Percentiles rank a stretch among this genome's conserved stretches.
Conservation (phyloP, 2,797 vertebrate genomes). For the Phrynocephalus forsythii region DNA sequence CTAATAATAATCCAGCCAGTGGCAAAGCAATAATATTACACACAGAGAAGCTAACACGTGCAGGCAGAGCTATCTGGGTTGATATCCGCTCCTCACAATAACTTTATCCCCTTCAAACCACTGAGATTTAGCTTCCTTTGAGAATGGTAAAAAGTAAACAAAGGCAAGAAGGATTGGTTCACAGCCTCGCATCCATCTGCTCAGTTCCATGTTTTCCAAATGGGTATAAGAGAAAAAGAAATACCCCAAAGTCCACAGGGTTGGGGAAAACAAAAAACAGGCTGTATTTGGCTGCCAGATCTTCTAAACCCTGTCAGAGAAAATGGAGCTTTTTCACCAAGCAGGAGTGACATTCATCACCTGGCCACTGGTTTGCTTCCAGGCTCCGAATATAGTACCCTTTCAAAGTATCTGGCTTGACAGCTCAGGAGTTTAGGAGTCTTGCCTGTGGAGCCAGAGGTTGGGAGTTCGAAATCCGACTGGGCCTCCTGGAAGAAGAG, state of each 20-base stretch:
- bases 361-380: slow-evolving; percentile 8
- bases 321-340: slow-evolving; percentile 36
- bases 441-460: no score
- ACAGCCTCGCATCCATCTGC: slow-evolving; percentile 61
- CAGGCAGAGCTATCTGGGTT: slow-evolving; percentile 46
- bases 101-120: slow-evolving; percentile 61
- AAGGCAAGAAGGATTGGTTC: slow-evolving; percentile 69
- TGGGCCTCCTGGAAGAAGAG: neutral
- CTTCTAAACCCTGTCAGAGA: slow-evolving; percentile 63
- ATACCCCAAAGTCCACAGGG: slow-evolving; percentile 5
- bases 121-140: slow-evolving; percentile 66
- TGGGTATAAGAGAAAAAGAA: slow-evolving; percentile 64
- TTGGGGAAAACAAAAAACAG: slow-evolving; percentile 58
- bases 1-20: slow-evolving; percentile 65
- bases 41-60: neutral
- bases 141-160: slow-evolving; percentile 68
- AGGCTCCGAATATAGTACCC: neutral
- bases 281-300: slow-evolving; percentile 55
- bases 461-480: no score
- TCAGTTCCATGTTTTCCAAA: slow-evolving; percentile 66
- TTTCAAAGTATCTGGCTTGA: neutral
- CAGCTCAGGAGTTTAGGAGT: no score
- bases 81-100: slow-evolving; percentile 60
- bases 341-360: slow-evolving; percentile 14
- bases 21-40: slow-evolving; percentile 37